A percentile compares a stretch with the other conserved stretches of the same genome.
phyloP scores from a whole-genome alignment of 2,797 vertebrate genomes.

The Alauda arvensis region DNA sequence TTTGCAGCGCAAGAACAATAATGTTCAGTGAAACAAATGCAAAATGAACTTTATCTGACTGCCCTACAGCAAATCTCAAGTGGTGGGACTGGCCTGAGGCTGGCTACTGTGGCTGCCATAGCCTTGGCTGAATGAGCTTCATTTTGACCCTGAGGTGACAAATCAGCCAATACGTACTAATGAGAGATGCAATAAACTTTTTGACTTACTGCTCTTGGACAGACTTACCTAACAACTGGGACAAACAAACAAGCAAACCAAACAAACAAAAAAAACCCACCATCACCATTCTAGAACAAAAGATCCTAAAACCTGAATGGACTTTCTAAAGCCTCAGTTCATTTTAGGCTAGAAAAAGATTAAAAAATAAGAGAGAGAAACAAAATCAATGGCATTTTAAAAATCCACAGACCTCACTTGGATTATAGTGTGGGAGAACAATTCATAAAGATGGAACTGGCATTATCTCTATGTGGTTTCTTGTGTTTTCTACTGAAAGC shows the following conservation, averaged over 20 bases:
- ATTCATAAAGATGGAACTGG: conserved; percentile 31
- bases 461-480: background rate
- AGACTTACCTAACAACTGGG: background rate
- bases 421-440: conserved; percentile 16
- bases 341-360: background rate
- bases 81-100: conserved; percentile 10
- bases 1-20: background rate
- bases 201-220: background rate
- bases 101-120: background rate
- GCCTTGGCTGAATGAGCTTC: conserved; percentile 9
- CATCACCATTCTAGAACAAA: background rate
- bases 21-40: conserved; percentile 17
- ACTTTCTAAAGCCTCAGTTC: background rate
- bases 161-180: conserved; percentile 18
- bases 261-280: background rate
- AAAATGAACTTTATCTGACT: conserved; percentile 35
- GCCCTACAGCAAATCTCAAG: conserved; percentile 17
- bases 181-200: conserved; percentile 19
- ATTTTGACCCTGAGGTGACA: conserved; percentile 32
- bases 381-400: conserved; percentile 19
- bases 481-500: background rate
- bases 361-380: background rate
- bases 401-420: conserved; percentile 11
- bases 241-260: background rate
- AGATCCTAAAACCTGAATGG: background rate